Evolutionary conservation across 2,113 vertebrate genomes (phyloP).

Genomic region (Centropristis striata): DNA sequence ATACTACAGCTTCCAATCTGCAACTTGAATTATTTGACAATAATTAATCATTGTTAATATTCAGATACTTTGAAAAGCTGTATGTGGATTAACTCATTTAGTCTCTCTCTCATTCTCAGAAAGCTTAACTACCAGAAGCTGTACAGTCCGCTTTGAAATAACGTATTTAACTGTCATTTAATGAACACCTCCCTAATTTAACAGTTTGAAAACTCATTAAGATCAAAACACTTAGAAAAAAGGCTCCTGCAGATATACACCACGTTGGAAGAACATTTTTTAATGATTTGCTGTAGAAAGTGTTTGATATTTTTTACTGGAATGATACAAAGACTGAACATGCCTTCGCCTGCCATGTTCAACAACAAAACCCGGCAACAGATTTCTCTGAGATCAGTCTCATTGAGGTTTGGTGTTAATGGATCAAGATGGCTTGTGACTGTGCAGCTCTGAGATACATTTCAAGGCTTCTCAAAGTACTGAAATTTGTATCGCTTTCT

Average conservation of each 20-base stretch:
- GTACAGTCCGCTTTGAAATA: conserved; percentile 8
- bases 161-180: not conserved
- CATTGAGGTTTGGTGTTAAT: not conserved
- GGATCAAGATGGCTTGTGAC: not conserved
- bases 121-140: not conserved
- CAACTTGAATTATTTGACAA: not conserved
- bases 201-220: conserved; percentile 10
- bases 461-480: not conserved
- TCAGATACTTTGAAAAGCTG: not conserved
- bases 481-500: not conserved
- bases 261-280: not conserved
- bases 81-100: not conserved
- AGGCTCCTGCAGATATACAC: not conserved
- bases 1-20: not conserved
- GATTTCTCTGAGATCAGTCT: conserved; percentile 1
- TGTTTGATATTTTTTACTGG: conserved; percentile 15
- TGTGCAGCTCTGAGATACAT: not conserved
- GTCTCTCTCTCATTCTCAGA: not conserved
- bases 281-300: not conserved
- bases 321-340: conserved; percentile 1
- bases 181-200: not conserved
- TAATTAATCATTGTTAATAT: not conserved
- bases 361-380: not conserved
- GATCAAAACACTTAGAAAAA: conserved; percentile 2
- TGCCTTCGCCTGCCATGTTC: not conserved